phyloP scores from a whole-genome alignment of 2,113 vertebrate genomes.

The Silurus meridionalis region DNA sequence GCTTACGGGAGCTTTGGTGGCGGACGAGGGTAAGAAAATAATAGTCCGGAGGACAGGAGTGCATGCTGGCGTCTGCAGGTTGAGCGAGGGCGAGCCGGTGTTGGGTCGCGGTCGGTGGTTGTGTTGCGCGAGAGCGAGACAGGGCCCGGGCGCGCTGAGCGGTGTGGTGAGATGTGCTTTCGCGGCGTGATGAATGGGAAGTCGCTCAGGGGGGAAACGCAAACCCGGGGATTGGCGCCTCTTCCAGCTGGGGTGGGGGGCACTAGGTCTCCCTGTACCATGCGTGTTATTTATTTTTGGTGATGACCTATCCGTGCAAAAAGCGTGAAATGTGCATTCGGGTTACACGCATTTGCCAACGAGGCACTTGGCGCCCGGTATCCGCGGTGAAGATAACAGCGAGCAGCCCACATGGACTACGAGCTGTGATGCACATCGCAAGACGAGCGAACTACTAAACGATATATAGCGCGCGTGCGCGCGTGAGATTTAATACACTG shows the following conservation, averaged over 20 bases:
- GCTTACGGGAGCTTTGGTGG: conserved; percentile 94
- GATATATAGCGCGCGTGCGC: not conserved
- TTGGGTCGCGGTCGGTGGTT: not conserved
- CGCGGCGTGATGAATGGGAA: conserved; percentile 50
- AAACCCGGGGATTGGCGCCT: conserved; percentile 55
- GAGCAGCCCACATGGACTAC: conserved; percentile 41
- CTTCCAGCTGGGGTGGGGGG: not conserved
- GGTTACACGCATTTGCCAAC: conserved; percentile 41
- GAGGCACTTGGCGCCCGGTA: conserved; percentile 56
- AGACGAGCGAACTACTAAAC: not conserved
- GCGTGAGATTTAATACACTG: not conserved
- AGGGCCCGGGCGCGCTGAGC: conserved; percentile 46
- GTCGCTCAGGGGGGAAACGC: conserved; percentile 36
- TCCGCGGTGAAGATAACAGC: conserved; percentile 32
- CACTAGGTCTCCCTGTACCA: not conserved
- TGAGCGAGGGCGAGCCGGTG: not conserved
- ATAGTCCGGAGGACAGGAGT: not conserved
- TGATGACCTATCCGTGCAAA: no score
- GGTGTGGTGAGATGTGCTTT: conserved; percentile 1
- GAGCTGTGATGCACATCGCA: conserved; percentile 17
- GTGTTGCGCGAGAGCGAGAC: not conserved
- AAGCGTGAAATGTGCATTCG: not conserved
- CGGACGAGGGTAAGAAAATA: conserved; percentile 83
- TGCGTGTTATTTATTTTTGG: not conserved
- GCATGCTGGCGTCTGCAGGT: not conserved